A percentile compares a stretch with the other conserved stretches of the same genome.
phyloP scores from a whole-genome alignment of 2,888 invertebrate species.

The Chironomus riparius region DNA sequence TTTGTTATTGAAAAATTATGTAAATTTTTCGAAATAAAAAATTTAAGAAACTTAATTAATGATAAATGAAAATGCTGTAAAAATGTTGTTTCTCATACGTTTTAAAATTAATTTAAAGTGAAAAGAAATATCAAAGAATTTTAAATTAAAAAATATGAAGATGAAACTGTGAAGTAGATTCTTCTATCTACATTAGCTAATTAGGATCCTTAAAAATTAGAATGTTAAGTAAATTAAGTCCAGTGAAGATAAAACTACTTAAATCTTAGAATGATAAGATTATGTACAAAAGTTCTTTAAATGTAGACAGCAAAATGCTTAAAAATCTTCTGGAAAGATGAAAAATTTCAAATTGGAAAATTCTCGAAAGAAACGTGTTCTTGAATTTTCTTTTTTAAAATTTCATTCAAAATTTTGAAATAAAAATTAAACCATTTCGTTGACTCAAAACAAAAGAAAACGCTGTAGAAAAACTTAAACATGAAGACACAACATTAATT shows the following conservation, averaged over 20 bases:
- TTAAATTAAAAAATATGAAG: neutral
- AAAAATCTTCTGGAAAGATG: neutral
- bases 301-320: neutral
- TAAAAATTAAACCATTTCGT: neutral
- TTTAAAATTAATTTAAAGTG: neutral
- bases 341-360: neutral
- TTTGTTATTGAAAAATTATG: conserved; percentile 8
- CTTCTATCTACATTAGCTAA: neutral
- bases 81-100: conserved; percentile 17
- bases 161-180: neutral
- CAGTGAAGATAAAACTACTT: neutral
- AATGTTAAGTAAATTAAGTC: neutral
- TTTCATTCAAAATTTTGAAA: neutral
- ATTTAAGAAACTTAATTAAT: neutral
- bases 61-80: conserved; percentile 5
- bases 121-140: conserved; percentile 22
- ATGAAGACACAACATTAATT: neutral
- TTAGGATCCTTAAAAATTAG: neutral
- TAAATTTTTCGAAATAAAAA: neutral
- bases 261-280: neutral
- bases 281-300: neutral
- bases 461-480: neutral
- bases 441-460: neutral
- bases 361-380: neutral
- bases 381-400: neutral